Conservation (phyloP, 1,140 invertebrate species). For the Mercenaria mercenaria region DNA sequence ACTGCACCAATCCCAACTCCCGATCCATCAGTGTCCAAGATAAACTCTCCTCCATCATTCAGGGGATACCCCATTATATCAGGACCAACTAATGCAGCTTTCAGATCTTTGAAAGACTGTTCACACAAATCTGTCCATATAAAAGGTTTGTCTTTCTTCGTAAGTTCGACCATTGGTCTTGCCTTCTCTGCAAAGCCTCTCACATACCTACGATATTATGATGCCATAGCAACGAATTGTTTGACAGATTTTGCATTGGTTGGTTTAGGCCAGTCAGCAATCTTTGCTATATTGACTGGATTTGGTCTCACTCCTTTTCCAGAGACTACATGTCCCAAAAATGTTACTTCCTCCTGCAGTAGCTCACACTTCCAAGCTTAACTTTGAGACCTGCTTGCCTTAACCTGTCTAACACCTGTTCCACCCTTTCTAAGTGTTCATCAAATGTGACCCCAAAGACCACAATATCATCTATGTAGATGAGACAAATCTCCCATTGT, state of each 20-base stretch:
- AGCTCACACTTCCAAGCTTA: conserved; percentile 52
- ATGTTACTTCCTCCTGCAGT: conserved; percentile 69
- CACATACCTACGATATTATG: conserved; percentile 51
- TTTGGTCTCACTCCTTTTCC: conserved; percentile 36
- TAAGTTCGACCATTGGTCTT: conserved; percentile 48
- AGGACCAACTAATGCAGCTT: not conserved
- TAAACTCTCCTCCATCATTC: conserved; percentile 33
- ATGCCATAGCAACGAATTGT: conserved; percentile 54
- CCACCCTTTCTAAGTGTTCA: not conserved
- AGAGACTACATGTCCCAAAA: conserved; percentile 59
- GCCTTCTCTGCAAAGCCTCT: conserved; percentile 45
- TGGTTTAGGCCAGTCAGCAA: conserved; percentile 40
- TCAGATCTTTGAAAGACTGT: not conserved
- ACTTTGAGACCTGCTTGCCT: conserved; percentile 53
- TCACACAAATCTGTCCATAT: not conserved
- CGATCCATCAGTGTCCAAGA: conserved; percentile 71
- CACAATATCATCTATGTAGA: conserved; percentile 7
- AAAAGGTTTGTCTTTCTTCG: conserved; percentile 2
- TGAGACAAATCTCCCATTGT: not conserved
- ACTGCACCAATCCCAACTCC: conserved; percentile 74
- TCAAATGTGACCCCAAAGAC: conserved; percentile 29
- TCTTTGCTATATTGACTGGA: conserved; percentile 15
- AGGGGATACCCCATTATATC: conserved; percentile 51
- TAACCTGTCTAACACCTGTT: conserved; percentile 43
- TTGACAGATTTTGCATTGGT: conserved; percentile 38